phyloP scores from a whole-genome alignment of 2,113 vertebrate species.

The Festucalex cinctus region DNA sequence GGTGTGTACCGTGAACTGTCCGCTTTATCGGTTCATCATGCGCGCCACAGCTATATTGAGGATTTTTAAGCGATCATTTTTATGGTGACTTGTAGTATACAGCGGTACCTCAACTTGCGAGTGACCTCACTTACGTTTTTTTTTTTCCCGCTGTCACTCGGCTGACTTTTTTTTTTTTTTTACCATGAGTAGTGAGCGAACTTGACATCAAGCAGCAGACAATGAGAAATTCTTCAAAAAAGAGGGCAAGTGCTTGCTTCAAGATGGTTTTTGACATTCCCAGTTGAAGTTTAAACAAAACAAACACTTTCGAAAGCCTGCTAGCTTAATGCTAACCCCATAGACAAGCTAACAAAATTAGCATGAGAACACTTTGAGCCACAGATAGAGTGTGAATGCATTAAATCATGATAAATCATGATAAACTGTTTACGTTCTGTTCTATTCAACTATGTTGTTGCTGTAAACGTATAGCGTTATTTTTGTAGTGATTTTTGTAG shows the following conservation, averaged over 20 bases:
- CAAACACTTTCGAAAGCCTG: neutral
- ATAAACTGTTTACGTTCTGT: too few species aligned
- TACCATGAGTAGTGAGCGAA: neutral
- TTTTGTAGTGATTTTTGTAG: too few species aligned
- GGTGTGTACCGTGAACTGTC: conserved; percentile 5
- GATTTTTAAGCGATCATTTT: conserved; percentile 16
- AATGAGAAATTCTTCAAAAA: neutral
- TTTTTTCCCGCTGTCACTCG: neutral
- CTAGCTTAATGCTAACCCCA: neutral
- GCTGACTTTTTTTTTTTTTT: neutral
- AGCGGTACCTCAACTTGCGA: neutral
- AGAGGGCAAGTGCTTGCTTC: neutral
- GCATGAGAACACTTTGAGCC: neutral
- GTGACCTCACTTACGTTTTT: conserved; percentile 8
- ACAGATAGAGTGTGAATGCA: too few species aligned
- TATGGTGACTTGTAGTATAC: neutral
- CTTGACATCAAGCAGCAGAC: too few species aligned
- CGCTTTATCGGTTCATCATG: neutral
- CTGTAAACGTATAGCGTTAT: too few species aligned
- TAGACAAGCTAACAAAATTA: neutral
- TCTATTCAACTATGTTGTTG: too few species aligned
- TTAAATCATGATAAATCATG: neutral
- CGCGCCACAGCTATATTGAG: neutral
- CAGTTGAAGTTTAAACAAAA: neutral
- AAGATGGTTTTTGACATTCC: neutral